Conservation (phyloP, 2,888 invertebrate species). For the Esperia sulphurella region DNA sequence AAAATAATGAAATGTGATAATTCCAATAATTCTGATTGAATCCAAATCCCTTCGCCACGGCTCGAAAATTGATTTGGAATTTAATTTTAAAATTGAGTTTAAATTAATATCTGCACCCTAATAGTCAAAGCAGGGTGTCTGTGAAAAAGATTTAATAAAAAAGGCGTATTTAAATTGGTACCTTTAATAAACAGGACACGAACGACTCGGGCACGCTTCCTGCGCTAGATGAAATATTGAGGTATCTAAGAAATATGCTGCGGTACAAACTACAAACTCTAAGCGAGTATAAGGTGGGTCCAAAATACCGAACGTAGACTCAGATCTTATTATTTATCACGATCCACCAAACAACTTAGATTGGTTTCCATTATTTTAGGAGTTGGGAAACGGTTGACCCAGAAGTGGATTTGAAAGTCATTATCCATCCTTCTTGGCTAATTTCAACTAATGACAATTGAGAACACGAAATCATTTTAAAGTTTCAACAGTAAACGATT, state of each 20-base stretch:
- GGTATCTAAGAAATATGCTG: slow-evolving; percentile 4
- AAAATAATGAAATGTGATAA: neutral
- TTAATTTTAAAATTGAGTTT: slow-evolving; percentile 24
- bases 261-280: slow-evolving; percentile 7
- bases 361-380: too few relatives aligned
- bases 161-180: slow-evolving; percentile 21
- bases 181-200: slow-evolving; percentile 27
- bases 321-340: too few relatives aligned
- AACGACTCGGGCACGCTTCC: slow-evolving; percentile 15
- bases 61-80: slow-evolving; percentile 19
- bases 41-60: slow-evolving; percentile 9
- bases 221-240: slow-evolving; percentile 31
- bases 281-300: neutral
- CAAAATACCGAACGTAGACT: neutral
- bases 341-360: too few relatives aligned
- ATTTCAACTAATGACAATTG: too few relatives aligned
- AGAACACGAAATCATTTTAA: too few relatives aligned
- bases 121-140: slow-evolving; percentile 10
- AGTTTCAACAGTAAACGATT: too few relatives aligned
- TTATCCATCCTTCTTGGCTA: too few relatives aligned
- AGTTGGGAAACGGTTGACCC: too few relatives aligned
- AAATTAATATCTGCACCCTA: slow-evolving; percentile 22
- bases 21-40: slow-evolving; percentile 3
- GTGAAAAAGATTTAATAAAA: slow-evolving; percentile 21
- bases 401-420: too few relatives aligned